Conservation (phyloP, 2,797 vertebrate species). For the Halcyon smyrnensis region DNA sequence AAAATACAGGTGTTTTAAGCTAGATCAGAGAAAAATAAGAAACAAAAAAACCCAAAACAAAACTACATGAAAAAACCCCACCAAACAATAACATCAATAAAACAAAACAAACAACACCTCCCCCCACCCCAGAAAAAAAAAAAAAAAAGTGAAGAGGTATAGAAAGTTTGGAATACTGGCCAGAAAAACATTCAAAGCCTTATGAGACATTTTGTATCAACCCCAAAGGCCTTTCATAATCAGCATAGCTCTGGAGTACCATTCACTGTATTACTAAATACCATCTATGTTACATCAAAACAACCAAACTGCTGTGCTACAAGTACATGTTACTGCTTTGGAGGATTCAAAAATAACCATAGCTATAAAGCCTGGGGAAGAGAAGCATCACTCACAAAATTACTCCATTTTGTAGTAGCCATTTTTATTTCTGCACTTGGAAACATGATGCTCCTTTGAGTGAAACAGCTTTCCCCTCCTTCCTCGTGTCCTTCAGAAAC, state of each 20-base stretch:
- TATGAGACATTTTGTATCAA: neutral
- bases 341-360: neutral
- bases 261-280: neutral
- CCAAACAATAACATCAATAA: too few relatives aligned
- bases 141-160: neutral
- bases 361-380: neutral
- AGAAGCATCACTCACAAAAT: neutral
- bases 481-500: neutral
- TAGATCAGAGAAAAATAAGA: neutral
- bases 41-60: neutral
- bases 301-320: rapidly evolving
- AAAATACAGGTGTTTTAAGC: neutral
- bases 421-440: neutral
- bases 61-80: neutral
- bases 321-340: neutral
- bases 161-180: slow-evolving; percentile 18
- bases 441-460: neutral
- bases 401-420: neutral
- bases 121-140: neutral
- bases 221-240: neutral
- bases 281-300: neutral
- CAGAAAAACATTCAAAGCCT: slow-evolving; percentile 35
- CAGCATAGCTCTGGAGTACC: neutral
- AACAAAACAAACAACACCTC: too few relatives aligned
- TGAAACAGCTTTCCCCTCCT: neutral